Evolutionary conservation across 2,797 vertebrate species (phyloP), one percentile per base, ranked within the genome.

Genomic region (Pagetopsis macropterus): DNA sequence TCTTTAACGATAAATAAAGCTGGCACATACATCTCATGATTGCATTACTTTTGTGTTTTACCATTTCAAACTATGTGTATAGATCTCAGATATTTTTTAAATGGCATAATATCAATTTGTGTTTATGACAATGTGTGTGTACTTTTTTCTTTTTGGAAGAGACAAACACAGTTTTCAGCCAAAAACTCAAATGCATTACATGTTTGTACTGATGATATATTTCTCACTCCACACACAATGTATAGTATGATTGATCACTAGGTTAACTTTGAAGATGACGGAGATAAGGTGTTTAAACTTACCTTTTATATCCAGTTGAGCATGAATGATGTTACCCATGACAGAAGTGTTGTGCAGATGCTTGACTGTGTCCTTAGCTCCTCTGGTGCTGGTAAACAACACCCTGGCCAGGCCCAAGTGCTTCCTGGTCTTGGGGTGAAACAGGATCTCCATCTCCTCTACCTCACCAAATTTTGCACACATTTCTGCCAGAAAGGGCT

Each of bases 251-350:
- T 23, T 21, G 1, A 73, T 31, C 11, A 31, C 21, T 55, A 5
- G 33, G 46, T 57, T 13, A 61, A 69, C 50, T 17, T 62, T 16
- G 8, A 57, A 51, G 9, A 56, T 3, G 4, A 3, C 13, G 40
- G 5, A 52, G 16, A 45, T 11, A 5, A 52, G 4, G 4, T 27
- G 10, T 23, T 50, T 23, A 4, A 51, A 3, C 68, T 66, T 83
- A 97, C 97, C 97, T 95, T 96, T 96, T 79, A 97, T 95, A 87
- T 98, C 97, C 9, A 98, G 95, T 78, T 98, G 97, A 12, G 96
- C 97, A n/a, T 98, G 96, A 81, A 98, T 96, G 74, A 97, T 96
- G 91, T 97, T 97, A 44, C 97, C 97, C 97, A 98, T 98, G 79
- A 98, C 96, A 0, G 97, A 96, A 77, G 97, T 98, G 81, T 96